phyloP scores from a whole-genome alignment of 1,140 invertebrate genomes.

The Chironomus striatipennis region DNA sequence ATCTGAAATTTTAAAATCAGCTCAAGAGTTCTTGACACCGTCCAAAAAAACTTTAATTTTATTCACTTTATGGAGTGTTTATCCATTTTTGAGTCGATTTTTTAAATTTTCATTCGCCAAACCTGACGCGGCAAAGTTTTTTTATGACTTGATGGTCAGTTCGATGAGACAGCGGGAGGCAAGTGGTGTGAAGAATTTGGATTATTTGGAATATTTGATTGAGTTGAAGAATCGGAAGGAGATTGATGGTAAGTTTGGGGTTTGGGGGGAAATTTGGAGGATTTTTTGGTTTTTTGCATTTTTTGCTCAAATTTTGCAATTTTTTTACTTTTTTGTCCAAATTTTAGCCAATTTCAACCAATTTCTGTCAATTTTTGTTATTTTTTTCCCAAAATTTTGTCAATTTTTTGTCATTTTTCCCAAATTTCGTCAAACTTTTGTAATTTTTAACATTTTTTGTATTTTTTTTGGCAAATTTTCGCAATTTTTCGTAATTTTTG shows the following conservation, averaged over 20 bases:
- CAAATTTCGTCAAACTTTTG: too few relatives aligned
- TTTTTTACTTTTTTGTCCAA: too few relatives aligned
- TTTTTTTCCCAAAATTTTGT: too few relatives aligned
- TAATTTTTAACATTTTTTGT: too few relatives aligned
- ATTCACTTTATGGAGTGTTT: background rate
- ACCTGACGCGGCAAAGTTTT: background rate
- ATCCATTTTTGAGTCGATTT: background rate
- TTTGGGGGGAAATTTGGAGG: too few relatives aligned
- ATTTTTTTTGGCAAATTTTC: too few relatives aligned
- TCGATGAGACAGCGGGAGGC: background rate
- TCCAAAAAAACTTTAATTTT: background rate
- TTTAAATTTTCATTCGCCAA: background rate
- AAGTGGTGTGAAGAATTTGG: background rate
- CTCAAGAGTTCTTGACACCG: background rate
- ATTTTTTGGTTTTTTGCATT: too few relatives aligned
- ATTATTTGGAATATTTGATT: constrained; percentile 1
- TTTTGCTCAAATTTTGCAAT: too few relatives aligned
- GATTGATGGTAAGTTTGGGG: background rate
- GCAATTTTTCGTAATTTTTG: too few relatives aligned
- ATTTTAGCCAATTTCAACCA: too few relatives aligned
- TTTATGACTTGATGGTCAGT: background rate
- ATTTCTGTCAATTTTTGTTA: too few relatives aligned
- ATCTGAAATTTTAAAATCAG: background rate
- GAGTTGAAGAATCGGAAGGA: background rate
- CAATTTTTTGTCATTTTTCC: too few relatives aligned